Evolutionary conservation across 2,888 invertebrate species (phyloP).

Genomic region (Malthinus seriepunctatus): DNA sequence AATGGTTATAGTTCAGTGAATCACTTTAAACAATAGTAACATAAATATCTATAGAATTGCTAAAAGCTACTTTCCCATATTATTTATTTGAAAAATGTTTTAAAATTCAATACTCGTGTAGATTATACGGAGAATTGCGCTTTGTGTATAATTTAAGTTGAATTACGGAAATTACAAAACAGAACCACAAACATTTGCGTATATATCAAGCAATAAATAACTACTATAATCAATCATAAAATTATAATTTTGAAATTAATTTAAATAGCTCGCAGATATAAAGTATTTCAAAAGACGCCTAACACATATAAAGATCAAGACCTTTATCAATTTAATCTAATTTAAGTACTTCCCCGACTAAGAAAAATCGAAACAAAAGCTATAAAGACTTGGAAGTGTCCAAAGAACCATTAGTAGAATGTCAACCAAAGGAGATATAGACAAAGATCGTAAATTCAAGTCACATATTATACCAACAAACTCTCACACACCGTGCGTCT

Average conservation of each 20-base stretch:
- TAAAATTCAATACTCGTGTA: constrained; percentile 5
- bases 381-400: constrained; percentile 32
- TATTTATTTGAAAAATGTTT: constrained; percentile 5
- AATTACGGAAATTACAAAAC: constrained; percentile 3
- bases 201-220: not conserved
- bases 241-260: too few species aligned
- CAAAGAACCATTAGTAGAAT: constrained; percentile 34
- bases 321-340: not conserved
- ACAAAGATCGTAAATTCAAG: constrained; percentile 41
- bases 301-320: too few species aligned
- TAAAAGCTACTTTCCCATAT: constrained; percentile 19
- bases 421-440: constrained; percentile 37
- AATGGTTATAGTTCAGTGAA: constrained; percentile 40
- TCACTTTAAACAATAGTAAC: constrained; percentile 35
- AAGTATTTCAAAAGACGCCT: too few species aligned
- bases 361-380: constrained; percentile 16
- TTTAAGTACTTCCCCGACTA: not conserved
- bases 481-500: constrained; percentile 36
- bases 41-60: constrained; percentile 32
- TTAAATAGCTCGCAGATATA: too few species aligned
- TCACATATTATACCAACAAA: constrained; percentile 40
- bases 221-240: too few species aligned
- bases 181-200: constrained; percentile 2
- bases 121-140: constrained; percentile 6
- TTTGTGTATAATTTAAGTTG: constrained; percentile 6